A percentile compares a stretch with the other conserved stretches of the same genome.
phyloP scores from a whole-genome alignment of 2,797 vertebrate genomes.

The Scomberomorus guttatus region DNA sequence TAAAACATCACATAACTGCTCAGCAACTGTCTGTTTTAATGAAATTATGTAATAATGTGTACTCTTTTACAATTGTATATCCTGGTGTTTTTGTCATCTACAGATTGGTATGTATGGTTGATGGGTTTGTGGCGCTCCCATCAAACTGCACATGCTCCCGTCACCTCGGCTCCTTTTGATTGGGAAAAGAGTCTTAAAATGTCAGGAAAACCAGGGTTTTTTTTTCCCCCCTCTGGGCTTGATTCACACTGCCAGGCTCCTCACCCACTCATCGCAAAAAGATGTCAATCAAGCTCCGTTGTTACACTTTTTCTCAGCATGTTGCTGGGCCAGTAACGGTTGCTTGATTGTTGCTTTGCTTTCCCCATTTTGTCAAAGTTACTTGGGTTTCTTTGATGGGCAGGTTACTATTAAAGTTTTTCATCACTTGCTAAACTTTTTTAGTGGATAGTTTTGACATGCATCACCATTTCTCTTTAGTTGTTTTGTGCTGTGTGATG shows the following conservation, averaged over 20 bases:
- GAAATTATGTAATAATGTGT: not conserved
- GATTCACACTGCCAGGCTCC: conserved; percentile 43
- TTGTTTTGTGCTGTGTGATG: not conserved
- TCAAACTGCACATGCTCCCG: conserved; percentile 22
- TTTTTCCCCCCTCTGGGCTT: conserved; percentile 18
- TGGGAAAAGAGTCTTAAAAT: conserved; percentile 40
- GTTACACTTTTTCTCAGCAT: conserved; percentile 47
- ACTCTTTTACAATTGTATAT: conserved; percentile 9
- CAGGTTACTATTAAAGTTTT: conserved; percentile 22
- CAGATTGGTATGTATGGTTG: conserved; percentile 15
- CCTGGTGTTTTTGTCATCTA: conserved; percentile 32
- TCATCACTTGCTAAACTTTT: conserved; percentile 18
- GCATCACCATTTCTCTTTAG: not conserved
- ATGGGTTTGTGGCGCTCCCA: conserved; percentile 9
- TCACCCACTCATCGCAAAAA: conserved; percentile 40
- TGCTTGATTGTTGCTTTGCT: conserved; percentile 55
- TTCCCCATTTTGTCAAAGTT: conserved; percentile 2
- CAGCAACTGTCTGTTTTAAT: no score
- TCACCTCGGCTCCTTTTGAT: conserved; percentile 52
- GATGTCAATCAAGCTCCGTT: conserved; percentile 64
- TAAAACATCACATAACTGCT: not conserved
- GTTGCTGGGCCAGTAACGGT: conserved; percentile 38
- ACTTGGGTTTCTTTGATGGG: conserved; percentile 26
- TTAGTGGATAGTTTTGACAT: not conserved
- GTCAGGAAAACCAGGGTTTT: conserved; percentile 37